Evolutionary conservation across 1,140 invertebrate genomes (phyloP).

Genomic region (Bemisia tabaci): DNA sequence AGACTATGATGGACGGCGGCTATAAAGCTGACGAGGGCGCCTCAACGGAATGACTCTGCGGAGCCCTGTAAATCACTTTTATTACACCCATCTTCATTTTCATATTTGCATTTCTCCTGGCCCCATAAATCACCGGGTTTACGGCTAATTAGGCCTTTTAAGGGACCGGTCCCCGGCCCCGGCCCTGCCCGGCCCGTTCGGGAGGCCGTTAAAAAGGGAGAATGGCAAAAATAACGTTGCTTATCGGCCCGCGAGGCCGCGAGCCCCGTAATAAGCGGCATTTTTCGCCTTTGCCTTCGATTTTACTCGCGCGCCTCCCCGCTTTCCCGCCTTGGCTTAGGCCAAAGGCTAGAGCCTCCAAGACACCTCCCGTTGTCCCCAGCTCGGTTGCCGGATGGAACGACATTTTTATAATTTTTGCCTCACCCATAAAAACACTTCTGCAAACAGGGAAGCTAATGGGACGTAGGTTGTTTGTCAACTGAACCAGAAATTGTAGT

Average conservation of each 20-base stretch:
- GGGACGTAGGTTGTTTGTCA: too few species aligned
- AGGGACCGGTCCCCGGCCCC: not conserved
- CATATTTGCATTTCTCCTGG: conserved; percentile 51
- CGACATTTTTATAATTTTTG: too few species aligned
- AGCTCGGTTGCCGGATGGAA: too few species aligned
- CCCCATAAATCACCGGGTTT: conserved; percentile 50
- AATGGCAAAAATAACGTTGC: not conserved
- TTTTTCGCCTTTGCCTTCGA: not conserved
- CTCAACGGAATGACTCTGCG: conserved; percentile 54
- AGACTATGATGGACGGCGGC: conserved; percentile 47
- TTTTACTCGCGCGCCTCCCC: not conserved
- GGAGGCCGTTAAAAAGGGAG: conserved; percentile 11
- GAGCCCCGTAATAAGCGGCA: conserved; percentile 3
- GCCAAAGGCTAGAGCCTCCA: not conserved
- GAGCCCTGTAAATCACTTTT: conserved; percentile 63
- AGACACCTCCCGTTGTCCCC: too few species aligned
- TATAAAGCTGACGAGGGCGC: conserved; percentile 45
- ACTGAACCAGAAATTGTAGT: too few species aligned
- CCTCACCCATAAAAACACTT: too few species aligned
- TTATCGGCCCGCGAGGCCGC: not conserved
- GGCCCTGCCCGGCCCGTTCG: conserved; percentile 8
- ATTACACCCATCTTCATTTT: conserved; percentile 65
- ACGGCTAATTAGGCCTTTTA: conserved; percentile 49
- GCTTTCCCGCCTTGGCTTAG: not conserved
- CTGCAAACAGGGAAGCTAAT: too few species aligned